These are phyloP conservation scores for Hypomesus transpacificus DNA, from an alignment of 2,113 vertebrate species.

Conservation along the genomic window DNA sequence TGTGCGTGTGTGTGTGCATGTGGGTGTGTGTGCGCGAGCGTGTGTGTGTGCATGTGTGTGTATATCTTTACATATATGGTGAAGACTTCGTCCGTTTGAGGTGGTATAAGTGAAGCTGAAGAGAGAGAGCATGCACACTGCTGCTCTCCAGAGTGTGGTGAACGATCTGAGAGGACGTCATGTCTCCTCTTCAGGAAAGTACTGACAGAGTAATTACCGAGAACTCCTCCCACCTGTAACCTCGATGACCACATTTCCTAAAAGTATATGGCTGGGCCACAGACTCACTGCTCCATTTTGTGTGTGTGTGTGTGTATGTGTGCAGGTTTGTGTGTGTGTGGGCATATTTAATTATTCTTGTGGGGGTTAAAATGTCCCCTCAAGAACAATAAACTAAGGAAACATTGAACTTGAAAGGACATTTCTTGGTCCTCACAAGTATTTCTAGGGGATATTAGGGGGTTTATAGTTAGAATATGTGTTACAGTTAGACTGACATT, in stretches of 20 bases:
- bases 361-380: no score
- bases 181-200: background rate
- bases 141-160: background rate
- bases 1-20: slow-evolving; percentile 11
- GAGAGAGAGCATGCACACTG: background rate
- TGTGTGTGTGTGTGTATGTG: background rate
- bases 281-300: background rate
- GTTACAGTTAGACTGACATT: no score
- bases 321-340: background rate
- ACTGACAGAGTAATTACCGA: background rate
- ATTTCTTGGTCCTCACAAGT: no score
- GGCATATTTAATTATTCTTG: no score
- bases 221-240: background rate
- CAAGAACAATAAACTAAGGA: no score
- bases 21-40: background rate
- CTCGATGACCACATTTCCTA: background rate
- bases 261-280: background rate
- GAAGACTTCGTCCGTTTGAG: background rate
- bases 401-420: no score
- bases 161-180: background rate
- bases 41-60: background rate
- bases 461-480: no score
- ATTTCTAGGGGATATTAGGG: no score
- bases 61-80: background rate
- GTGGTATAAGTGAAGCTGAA: no score